These are phyloP conservation scores for Meiosimyza decipiens DNA, from an alignment of 2,888 invertebrate genomes.

Conservation along the genomic window DNA sequence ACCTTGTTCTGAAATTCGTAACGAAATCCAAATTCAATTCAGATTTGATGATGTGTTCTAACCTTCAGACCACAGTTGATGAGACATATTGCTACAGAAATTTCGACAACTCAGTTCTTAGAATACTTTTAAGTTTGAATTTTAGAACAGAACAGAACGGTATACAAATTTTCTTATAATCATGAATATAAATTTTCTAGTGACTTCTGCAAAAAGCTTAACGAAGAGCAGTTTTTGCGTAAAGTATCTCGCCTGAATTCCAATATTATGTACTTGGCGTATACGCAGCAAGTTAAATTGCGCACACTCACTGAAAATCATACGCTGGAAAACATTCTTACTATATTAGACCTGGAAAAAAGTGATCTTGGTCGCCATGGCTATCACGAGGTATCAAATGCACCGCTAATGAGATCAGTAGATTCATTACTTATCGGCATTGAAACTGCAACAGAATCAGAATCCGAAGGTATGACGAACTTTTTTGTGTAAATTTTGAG, in stretches of 20 bases:
- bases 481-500: background rate
- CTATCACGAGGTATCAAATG: slow-evolving; percentile 70
- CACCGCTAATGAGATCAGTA: slow-evolving; percentile 68
- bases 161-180: background rate
- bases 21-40: no score
- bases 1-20: no score
- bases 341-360: slow-evolving; percentile 74
- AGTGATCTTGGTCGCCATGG: slow-evolving; percentile 79
- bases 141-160: background rate
- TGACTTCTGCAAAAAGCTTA: slow-evolving; percentile 82
- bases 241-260: slow-evolving; percentile 83
- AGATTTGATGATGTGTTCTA: no score
- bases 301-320: slow-evolving; percentile 74
- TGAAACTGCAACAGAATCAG: slow-evolving; percentile 74
- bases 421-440: slow-evolving; percentile 75
- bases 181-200: slow-evolving; percentile 66
- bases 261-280: slow-evolving; percentile 82
- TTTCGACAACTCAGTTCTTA: no score
- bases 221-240: slow-evolving; percentile 77
- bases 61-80: no score
- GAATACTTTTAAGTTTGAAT: background rate
- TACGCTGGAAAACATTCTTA: slow-evolving; percentile 78
- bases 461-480: slow-evolving; percentile 71
- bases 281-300: slow-evolving; percentile 78
- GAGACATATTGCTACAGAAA: no score